Evolutionary conservation across 2,888 invertebrate genomes (phyloP), one percentile per base, ranked within the genome.

Genomic region (Phania funesta): DNA sequence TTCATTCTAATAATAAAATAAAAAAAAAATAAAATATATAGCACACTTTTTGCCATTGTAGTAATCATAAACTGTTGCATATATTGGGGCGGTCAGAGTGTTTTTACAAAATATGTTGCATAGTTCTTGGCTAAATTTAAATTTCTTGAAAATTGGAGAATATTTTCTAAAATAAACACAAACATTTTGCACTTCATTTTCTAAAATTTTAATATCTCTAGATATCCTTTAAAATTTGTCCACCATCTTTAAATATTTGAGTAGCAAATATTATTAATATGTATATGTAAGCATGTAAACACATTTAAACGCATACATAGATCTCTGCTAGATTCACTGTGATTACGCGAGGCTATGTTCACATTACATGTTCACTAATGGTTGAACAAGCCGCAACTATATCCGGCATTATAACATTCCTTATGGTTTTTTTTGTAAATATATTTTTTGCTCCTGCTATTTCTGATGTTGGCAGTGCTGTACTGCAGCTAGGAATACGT

Each of bases 361-460:
- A 83, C 84, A 85, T 86, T 87, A 85, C 87, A 88, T 88, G 88
- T 87, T 89, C 89, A 88, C 89, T 89, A 89, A 89, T 89, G 90
- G 89, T 86, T 88, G 86, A 88, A 89, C 89, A 89, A 89, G 90
- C 89, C 89, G 86, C 90, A 89, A 87, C 88, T 88, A 83, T 65
- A 80, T 77, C 85, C 83, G 83, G 78, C 77, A 77, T 78, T 82
- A 78, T 70, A 82, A 65, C 68, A 70, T 76, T 68, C 82, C 74
- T 80, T 68, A 75, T 35, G 52, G 24, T 18, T 35, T 58, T 24
- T 38, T 38, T 54, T 26, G 20, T 48, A 44, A 20, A 22, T 50
- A 44, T 50, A 9, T 24, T 48, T 32, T 46, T 60, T 32, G 11
- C 32, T 46, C n/a, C 32, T 29, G 29, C 4, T 29, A 24, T 44